Evolutionary conservation across 2,888 invertebrate genomes (phyloP).

Genomic region (Caenorhabditis imperialis): DNA sequence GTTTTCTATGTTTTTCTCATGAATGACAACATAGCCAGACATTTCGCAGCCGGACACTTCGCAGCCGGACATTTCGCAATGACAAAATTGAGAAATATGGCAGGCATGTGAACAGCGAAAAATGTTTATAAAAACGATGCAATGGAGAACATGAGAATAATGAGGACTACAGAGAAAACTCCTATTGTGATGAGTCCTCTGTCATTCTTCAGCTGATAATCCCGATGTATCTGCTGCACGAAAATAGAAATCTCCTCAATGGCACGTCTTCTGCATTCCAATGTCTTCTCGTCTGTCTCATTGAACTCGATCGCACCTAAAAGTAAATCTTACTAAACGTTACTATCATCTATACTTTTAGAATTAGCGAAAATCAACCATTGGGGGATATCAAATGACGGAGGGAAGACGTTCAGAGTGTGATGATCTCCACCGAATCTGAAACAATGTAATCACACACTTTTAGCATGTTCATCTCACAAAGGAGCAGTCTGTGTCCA

Average conservation of each 20-base stretch:
- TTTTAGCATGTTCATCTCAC: background rate
- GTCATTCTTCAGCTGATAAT: background rate
- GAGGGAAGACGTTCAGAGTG: background rate
- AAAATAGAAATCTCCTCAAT: background rate
- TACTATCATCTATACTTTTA: slow-evolving; percentile 2
- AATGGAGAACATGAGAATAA: background rate
- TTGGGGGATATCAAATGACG: slow-evolving; percentile 1
- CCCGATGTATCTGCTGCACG: background rate
- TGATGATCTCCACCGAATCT: background rate
- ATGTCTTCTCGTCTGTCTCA: background rate
- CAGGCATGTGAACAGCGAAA: too few species aligned
- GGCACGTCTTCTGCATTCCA: background rate
- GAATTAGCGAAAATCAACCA: background rate
- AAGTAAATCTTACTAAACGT: background rate
- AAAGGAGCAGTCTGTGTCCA: background rate
- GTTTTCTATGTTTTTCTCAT: too few species aligned
- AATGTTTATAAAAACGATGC: background rate
- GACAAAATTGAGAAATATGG: too few species aligned
- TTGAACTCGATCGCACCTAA: background rate
- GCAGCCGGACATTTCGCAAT: too few species aligned
- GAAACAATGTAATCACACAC: background rate
- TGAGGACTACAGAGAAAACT: background rate
- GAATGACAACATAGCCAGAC: too few species aligned
- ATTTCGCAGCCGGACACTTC: too few species aligned
- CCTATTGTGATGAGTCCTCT: background rate